Evolutionary conservation across 2,113 vertebrate genomes (phyloP).

Genomic region (Hystrix cristata): DNA sequence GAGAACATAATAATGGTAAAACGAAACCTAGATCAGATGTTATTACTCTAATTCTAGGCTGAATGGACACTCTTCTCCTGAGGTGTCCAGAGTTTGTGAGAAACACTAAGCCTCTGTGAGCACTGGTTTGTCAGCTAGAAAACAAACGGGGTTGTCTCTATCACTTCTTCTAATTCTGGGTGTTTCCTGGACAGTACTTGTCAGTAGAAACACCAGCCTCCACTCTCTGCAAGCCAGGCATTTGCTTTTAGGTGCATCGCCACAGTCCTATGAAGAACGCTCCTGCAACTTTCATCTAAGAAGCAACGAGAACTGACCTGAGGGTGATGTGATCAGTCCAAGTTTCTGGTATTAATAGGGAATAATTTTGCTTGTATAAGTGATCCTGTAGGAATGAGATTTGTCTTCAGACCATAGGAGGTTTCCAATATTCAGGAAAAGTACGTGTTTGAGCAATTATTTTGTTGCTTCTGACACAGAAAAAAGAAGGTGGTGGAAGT

Average conservation of each 20-base stretch:
- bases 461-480: neutral
- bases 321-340: neutral
- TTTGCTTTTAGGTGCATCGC: neutral
- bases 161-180: neutral
- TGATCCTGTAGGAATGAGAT: neutral
- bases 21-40: neutral
- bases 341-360: neutral
- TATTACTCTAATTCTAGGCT: neutral
- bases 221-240: neutral
- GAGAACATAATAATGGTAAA: neutral
- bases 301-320: neutral
- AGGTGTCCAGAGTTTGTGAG: neutral
- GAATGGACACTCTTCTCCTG: neutral
- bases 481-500: too few relatives aligned
- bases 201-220: neutral
- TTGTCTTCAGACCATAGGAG: neutral
- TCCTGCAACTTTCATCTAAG: neutral
- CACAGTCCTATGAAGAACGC: neutral
- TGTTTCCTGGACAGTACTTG: neutral
- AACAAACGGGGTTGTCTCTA: too few relatives aligned
- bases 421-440: neutral
- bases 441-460: neutral
- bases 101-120: neutral
- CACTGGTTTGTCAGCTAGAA: neutral
- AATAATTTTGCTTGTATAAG: neutral